Percentiles rank a stretch among this genome's conserved stretches.
Conservation (phyloP, 2,113 vertebrate species). For the Chloropsis hardwickii region DNA sequence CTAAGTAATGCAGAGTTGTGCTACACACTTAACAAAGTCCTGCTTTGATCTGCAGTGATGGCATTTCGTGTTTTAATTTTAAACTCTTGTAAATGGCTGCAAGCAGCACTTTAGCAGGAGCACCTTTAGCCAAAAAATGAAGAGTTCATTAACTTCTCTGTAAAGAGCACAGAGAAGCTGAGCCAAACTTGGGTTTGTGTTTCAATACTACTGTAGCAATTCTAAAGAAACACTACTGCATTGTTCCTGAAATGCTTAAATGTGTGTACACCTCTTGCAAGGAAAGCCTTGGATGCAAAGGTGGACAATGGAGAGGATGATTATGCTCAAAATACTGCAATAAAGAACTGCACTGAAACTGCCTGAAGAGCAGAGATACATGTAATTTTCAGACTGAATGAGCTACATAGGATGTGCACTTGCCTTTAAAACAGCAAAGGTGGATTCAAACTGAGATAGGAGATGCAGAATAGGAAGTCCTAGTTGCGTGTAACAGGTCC, state of each 20-base stretch:
- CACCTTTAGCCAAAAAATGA: background rate
- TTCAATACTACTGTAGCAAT: background rate
- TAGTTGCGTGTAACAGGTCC: accelerated
- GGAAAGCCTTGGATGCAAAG: background rate
- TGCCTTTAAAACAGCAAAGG: background rate
- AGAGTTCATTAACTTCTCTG: background rate
- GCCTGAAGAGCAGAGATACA: background rate
- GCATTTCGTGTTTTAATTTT: background rate
- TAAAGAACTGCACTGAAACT: background rate
- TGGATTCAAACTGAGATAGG: background rate
- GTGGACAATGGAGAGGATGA: background rate
- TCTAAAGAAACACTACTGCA: background rate
- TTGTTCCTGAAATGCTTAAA: background rate
- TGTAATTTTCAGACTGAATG: background rate
- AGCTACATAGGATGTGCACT: background rate
- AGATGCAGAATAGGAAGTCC: background rate
- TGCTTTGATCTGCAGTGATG: background rate
- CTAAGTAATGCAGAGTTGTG: background rate
- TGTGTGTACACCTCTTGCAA: background rate
- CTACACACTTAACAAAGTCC: background rate
- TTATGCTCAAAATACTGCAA: background rate
- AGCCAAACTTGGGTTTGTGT: background rate
- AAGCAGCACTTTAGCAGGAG: background rate
- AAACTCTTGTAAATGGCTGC: background rate
- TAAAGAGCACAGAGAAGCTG: background rate